These are phyloP conservation scores for Pararge aegeria DNA, from an alignment of 1,140 invertebrate genomes.

Conservation along the genomic window DNA sequence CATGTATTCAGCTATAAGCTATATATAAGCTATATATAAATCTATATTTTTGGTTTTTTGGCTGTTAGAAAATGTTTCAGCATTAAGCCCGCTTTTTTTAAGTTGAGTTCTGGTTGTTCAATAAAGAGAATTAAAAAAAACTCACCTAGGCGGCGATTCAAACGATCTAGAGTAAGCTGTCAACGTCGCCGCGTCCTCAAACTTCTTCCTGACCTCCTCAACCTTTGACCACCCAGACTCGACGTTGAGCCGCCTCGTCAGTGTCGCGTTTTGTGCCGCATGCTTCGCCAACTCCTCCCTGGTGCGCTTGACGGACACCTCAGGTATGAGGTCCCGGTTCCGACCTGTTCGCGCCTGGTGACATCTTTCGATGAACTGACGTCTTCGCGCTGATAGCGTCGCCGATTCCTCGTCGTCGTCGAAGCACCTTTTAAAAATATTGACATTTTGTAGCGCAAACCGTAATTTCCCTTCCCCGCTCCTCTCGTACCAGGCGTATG, in stretches of 20 bases:
- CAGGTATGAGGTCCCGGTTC: slow-evolving; percentile 52
- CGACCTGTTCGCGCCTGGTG: slow-evolving; percentile 51
- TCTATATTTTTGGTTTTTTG: too few species aligned
- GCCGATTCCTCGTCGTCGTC: slow-evolving; percentile 58
- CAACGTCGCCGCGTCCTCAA: slow-evolving; percentile 54
- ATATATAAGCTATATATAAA: too few species aligned
- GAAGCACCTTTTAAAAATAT: slow-evolving; percentile 45
- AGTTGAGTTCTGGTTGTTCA: too few species aligned
- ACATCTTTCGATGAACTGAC: slow-evolving; percentile 69
- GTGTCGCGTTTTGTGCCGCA: slow-evolving; percentile 52
- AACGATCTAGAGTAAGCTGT: slow-evolving; percentile 61
- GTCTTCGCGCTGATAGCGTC: slow-evolving; percentile 53
- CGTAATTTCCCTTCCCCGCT: too few species aligned
- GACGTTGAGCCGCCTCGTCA: slow-evolving; percentile 63
- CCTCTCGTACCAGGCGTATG: too few species aligned
- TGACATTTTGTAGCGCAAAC: background rate
- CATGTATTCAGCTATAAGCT: too few species aligned
- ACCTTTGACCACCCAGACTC: slow-evolving; percentile 72
- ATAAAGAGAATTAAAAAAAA: background rate
- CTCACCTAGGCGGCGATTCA: slow-evolving; percentile 64
- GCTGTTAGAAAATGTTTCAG: too few species aligned
- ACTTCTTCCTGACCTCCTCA: slow-evolving; percentile 71
- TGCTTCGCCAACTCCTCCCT: slow-evolving; percentile 66
- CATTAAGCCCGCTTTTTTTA: too few species aligned
- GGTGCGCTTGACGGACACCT: slow-evolving; percentile 62